Percentiles rank a stretch among this genome's conserved stretches.
Evolutionary conservation across 2,113 vertebrate species (phyloP).

Genomic region (Pardalotus punctatus): DNA sequence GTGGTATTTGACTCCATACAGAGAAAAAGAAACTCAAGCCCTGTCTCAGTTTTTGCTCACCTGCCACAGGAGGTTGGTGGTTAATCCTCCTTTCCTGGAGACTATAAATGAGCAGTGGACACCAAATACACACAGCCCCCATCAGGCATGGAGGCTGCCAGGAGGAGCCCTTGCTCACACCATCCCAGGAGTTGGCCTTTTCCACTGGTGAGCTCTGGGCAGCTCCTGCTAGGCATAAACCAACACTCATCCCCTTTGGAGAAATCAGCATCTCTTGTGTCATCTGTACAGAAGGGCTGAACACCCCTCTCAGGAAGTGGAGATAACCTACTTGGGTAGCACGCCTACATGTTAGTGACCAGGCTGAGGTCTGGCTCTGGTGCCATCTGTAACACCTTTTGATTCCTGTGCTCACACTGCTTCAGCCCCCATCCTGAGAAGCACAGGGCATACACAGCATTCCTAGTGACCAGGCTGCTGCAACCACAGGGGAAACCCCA

Average conservation of each 20-base stretch:
- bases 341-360: background rate
- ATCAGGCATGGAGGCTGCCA: background rate
- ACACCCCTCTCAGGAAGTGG: background rate
- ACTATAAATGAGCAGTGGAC: background rate
- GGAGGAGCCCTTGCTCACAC: fast-evolving
- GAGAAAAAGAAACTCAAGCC: background rate
- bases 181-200: background rate
- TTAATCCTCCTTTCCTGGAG: background rate
- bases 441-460: background rate
- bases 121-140: background rate
- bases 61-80: background rate
- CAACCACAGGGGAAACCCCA: background rate
- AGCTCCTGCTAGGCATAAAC: background rate
- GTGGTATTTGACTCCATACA: background rate
- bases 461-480: background rate
- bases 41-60: background rate
- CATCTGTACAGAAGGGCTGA: background rate
- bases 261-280: background rate
- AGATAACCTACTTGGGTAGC: background rate
- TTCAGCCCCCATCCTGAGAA: background rate
- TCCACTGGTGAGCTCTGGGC: background rate
- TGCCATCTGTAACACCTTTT: background rate
- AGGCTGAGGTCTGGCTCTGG: background rate
- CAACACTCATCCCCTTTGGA: background rate
- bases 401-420: background rate